phyloP scores from a whole-genome alignment of 2,888 invertebrate species.

The Lycaena phlaeas region DNA sequence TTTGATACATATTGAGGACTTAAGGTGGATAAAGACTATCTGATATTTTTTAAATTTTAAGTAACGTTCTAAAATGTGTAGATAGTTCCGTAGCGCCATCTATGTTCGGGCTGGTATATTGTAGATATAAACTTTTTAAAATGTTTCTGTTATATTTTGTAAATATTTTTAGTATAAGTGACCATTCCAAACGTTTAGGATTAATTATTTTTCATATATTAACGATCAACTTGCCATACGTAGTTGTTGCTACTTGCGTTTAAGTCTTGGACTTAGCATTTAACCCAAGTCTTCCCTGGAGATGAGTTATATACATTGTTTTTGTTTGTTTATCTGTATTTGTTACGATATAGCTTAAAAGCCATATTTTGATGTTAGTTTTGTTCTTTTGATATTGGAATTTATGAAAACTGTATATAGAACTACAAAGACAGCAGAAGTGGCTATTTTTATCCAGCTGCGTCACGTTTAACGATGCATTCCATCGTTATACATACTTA shows the following conservation, averaged over 20 bases:
- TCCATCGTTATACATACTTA: no score
- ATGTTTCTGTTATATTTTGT: slow-evolving; percentile 63
- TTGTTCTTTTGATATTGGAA: slow-evolving; percentile 5
- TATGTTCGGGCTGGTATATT: background rate
- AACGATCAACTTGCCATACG: slow-evolving; percentile 66
- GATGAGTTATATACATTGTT: slow-evolving; percentile 54
- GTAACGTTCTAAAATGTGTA: no score
- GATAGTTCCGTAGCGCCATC: background rate
- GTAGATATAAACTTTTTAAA: slow-evolving; percentile 26
- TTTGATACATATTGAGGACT: no score
- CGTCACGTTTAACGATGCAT: no score
- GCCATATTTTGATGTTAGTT: slow-evolving; percentile 18
- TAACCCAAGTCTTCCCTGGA: slow-evolving; percentile 53
- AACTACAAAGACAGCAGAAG: no score
- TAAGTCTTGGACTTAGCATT: slow-evolving; percentile 2
- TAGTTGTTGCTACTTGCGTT: slow-evolving; percentile 32
- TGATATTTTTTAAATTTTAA: no score
- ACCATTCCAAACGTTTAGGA: slow-evolving; percentile 66
- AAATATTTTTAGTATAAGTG: slow-evolving; percentile 51
- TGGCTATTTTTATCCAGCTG: no score
- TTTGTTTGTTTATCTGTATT: slow-evolving; percentile 56
- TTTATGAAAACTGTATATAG: slow-evolving; percentile 3
- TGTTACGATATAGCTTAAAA: slow-evolving; percentile 38
- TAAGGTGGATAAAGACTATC: no score
- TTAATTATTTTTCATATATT: slow-evolving; percentile 62